phyloP scores from a whole-genome alignment of 2,888 invertebrate species.

The Brachylomia viminalis region DNA sequence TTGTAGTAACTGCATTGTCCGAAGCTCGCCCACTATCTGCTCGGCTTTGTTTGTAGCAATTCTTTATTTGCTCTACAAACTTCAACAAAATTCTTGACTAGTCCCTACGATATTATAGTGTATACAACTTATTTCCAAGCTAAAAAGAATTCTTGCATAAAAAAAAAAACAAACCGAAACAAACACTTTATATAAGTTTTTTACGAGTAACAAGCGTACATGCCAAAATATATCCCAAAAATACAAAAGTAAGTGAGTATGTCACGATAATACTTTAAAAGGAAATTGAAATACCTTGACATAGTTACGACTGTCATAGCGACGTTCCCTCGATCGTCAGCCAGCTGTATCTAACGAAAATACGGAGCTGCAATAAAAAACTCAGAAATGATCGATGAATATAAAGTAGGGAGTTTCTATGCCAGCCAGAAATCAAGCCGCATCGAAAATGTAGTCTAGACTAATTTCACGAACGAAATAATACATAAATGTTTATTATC shows the following conservation, averaged over 20 bases:
- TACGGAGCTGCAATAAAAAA: background rate
- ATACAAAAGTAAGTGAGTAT: slow-evolving; percentile 14
- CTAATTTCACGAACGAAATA: slow-evolving; percentile 54
- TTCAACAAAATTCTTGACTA: background rate
- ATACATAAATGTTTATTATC: slow-evolving; percentile 62
- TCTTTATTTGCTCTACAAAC: background rate
- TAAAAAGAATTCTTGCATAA: too few relatives aligned
- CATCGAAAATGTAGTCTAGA: slow-evolving; percentile 46
- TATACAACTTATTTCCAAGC: background rate
- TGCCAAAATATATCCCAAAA: background rate
- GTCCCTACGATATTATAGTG: background rate
- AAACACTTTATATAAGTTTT: background rate
- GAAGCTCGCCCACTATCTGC: background rate
- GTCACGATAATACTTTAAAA: slow-evolving; percentile 43
- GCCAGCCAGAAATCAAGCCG: slow-evolving; percentile 22
- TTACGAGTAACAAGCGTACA: background rate
- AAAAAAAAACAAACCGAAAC: background rate
- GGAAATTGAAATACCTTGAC: slow-evolving; percentile 51
- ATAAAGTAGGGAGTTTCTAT: slow-evolving; percentile 25
- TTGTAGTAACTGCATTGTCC: slow-evolving; percentile 17
- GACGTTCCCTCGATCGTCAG: slow-evolving; percentile 1
- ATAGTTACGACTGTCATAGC: slow-evolving; percentile 32
- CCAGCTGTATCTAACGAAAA: background rate
- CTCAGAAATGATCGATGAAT: slow-evolving; percentile 6
- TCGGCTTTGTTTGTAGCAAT: slow-evolving; percentile 1